phyloP scores from a whole-genome alignment of 2,113 vertebrate species.

The Syrmaticus mikado region DNA sequence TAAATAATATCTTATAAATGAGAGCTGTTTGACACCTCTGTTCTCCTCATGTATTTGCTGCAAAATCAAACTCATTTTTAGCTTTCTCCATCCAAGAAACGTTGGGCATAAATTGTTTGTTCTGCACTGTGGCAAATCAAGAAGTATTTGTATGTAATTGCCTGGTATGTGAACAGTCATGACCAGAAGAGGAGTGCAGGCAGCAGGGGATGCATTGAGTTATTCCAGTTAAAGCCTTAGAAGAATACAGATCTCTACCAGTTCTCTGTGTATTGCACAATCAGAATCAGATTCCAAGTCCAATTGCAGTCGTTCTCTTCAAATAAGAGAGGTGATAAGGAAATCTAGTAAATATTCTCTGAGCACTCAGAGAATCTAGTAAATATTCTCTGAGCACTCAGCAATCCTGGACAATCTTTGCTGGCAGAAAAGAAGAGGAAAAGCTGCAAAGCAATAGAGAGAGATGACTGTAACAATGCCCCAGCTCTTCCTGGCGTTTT shows the following conservation, averaged over 20 bases:
- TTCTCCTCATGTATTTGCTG: neutral
- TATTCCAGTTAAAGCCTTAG: neutral
- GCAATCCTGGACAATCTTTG: neutral
- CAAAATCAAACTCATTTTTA: neutral
- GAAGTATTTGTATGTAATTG: neutral
- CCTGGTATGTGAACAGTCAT: neutral
- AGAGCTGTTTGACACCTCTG: neutral
- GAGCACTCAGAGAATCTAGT: neutral
- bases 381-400: neutral
- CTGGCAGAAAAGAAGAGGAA: constrained; percentile 12
- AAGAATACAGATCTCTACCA: neutral
- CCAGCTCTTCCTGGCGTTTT: constrained; percentile 33
- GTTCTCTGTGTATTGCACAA: neutral
- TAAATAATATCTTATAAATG: neutral
- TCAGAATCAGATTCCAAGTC: neutral
- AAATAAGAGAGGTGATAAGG: neutral
- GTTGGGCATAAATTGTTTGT: neutral
- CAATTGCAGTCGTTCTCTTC: neutral
- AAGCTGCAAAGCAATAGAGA: constrained; percentile 38
- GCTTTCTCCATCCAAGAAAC: neutral
- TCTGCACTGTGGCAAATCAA: neutral
- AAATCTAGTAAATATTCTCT: neutral
- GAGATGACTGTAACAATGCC: neutral
- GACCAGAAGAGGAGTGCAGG: neutral
- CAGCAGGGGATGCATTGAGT: neutral